Evolutionary conservation across 1,140 invertebrate species (phyloP), one percentile per base, ranked within the genome.

Genomic region (Ceratina calcarata): DNA sequence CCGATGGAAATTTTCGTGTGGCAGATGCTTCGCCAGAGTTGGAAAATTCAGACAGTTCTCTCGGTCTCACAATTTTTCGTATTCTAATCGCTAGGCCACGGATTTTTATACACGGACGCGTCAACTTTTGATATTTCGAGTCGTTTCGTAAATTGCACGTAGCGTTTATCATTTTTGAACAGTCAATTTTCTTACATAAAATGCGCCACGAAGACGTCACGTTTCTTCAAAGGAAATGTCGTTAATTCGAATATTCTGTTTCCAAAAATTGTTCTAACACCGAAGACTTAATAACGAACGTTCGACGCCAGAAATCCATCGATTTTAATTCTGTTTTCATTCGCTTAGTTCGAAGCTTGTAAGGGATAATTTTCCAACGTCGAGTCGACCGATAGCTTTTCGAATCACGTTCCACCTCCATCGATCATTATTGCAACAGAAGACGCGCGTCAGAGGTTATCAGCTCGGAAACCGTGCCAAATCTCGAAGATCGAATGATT

Each of bases 401-500:
- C 49, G 16, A 16, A 53, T 69, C 51, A 18, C 24, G 13, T 0
- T 32, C 49, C 6, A 13, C 27, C 27, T 32, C 27, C 49, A 27
- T 18, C 67, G 15, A n/a, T 3, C 24, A 27, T 32, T 68, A 68
- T 68, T 68, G 7, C 67, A 32, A 24, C 18, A n/a, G 58, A 62
- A 62, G 3, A 62, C 12, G 18, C 6, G 27, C 22, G 58, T 51
- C 70, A 49, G 22, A 62, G 18, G 12, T 22, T 61, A 37, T 62
- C 58, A 61, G 70, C 22, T 37, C 22, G 45, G 27, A 73, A 61
- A 27, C 18, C 58, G 58, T 61, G 70, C 70, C 70, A 73, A 73
- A 73, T 22, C 69, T 22, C 20, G 69, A 18, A 69, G 58, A 62
- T n/a, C 60, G 7, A 74, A 22, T 65, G 66, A 27, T 62, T 62